Percentiles rank a stretch among this genome's conserved stretches.
phyloP scores from a whole-genome alignment of 2,888 invertebrate genomes.

The Heterodera filipjevi region DNA sequence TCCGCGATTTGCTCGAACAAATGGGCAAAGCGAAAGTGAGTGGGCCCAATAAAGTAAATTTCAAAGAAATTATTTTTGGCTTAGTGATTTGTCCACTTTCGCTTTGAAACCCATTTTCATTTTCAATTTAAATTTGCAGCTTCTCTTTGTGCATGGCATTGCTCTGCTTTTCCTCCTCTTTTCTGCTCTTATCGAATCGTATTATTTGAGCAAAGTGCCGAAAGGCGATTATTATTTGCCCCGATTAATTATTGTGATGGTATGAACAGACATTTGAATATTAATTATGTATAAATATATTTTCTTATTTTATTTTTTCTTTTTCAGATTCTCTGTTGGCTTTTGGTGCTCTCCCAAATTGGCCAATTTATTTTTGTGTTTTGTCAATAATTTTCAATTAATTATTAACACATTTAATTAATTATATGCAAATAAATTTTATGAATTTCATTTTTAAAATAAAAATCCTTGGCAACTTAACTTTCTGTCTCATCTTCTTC shows the following conservation, averaged over 20 bases:
- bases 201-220: conserved; percentile 26
- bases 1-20: conserved; percentile 40
- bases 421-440: background rate
- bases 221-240: conserved; percentile 17
- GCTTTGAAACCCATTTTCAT: background rate
- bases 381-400: conserved; percentile 28
- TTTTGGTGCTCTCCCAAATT: conserved; percentile 29
- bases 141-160: conserved; percentile 21
- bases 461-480: too few species aligned
- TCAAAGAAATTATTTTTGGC: background rate
- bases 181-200: conserved; percentile 26
- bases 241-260: conserved; percentile 20
- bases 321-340: conserved; percentile 33
- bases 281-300: background rate
- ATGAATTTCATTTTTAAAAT: background rate
- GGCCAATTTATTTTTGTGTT: conserved; percentile 35
- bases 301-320: conserved; percentile 10
- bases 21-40: conserved; percentile 42
- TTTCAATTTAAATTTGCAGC: conserved; percentile 10
- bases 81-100: background rate
- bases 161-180: conserved; percentile 21
- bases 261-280: background rate
- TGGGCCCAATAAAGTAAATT: conserved; percentile 7
- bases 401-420: background rate
- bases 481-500: too few species aligned